phyloP scores from a whole-genome alignment of 2,113 vertebrate species.

The Oceanites oceanicus region DNA sequence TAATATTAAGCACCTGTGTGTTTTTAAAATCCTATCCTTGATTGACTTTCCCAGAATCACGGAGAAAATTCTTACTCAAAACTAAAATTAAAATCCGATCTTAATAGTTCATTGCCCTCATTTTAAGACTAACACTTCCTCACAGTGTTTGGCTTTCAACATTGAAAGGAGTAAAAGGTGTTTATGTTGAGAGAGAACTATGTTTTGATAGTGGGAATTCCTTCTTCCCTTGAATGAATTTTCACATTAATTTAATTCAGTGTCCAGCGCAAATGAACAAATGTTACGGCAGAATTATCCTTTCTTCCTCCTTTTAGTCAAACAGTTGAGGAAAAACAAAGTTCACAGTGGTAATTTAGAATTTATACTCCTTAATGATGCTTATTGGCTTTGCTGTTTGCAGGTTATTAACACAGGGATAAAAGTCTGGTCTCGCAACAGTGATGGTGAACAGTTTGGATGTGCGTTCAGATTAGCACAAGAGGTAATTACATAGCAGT shows the following conservation, averaged over 20 bases:
- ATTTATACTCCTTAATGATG: not conserved
- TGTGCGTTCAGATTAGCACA: slow-evolving; percentile 95
- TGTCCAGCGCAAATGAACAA: not conserved
- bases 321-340: not conserved
- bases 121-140: not conserved
- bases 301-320: not conserved
- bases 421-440: slow-evolving; percentile 95
- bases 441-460: slow-evolving; percentile 91
- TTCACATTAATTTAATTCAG: not conserved
- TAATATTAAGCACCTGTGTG: not conserved
- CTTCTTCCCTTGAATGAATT: not conserved
- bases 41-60: not conserved
- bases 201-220: not conserved
- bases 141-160: not conserved
- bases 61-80: not conserved
- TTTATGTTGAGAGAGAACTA: not conserved
- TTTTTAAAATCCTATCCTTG: not conserved
- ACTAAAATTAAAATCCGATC: not conserved
- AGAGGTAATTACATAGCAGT: slow-evolving; percentile 81
- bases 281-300: not conserved
- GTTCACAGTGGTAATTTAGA: not conserved
- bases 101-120: not conserved
- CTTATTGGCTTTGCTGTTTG: not conserved
- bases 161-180: not conserved
- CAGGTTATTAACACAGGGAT: slow-evolving; percentile 97